Evolutionary conservation across 2,888 invertebrate genomes (phyloP).

Genomic region (Gryllus longicercus): DNA sequence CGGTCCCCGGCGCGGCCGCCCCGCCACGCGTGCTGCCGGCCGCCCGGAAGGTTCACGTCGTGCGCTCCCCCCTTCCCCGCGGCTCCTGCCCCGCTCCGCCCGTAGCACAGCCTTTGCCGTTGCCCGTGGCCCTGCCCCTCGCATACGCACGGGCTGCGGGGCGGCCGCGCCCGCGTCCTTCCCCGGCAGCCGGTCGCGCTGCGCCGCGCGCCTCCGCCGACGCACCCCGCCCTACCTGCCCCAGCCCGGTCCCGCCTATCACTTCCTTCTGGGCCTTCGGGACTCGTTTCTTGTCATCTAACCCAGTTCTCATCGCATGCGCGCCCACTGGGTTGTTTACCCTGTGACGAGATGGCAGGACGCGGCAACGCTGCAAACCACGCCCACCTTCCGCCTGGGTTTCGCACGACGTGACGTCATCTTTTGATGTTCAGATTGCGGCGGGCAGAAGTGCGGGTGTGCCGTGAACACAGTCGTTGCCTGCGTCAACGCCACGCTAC

Average conservation of each 20-base stretch:
- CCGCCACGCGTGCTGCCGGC: neutral
- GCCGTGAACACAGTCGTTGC: neutral
- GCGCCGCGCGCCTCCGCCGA: too few relatives aligned
- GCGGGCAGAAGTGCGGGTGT: neutral
- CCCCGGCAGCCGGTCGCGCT: too few relatives aligned
- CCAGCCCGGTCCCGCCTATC: too few relatives aligned
- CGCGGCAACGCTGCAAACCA: conserved; percentile 28
- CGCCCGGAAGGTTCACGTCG: too few relatives aligned
- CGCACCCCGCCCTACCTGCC: too few relatives aligned
- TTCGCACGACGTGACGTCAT: conserved; percentile 25
- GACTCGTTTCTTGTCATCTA: too few relatives aligned
- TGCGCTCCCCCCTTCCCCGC: too few relatives aligned
- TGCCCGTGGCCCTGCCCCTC: neutral
- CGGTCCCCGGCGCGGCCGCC: neutral
- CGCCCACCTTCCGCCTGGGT: conserved; percentile 27
- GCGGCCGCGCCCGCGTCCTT: too few relatives aligned
- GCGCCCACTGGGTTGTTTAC: neutral
- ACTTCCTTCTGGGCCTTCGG: too few relatives aligned
- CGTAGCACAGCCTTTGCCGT: neutral
- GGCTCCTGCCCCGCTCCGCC: neutral
- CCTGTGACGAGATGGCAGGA: conserved; percentile 12
- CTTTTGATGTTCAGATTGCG: conserved; percentile 17
- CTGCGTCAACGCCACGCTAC: neutral
- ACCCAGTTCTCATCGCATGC: too few relatives aligned
- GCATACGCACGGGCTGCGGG: too few relatives aligned